Percentiles rank a stretch among this genome's conserved stretches.
These are phyloP conservation scores for Prolemur simus DNA, from an alignment of 2,113 vertebrate genomes.

Conservation along the genomic window DNA sequence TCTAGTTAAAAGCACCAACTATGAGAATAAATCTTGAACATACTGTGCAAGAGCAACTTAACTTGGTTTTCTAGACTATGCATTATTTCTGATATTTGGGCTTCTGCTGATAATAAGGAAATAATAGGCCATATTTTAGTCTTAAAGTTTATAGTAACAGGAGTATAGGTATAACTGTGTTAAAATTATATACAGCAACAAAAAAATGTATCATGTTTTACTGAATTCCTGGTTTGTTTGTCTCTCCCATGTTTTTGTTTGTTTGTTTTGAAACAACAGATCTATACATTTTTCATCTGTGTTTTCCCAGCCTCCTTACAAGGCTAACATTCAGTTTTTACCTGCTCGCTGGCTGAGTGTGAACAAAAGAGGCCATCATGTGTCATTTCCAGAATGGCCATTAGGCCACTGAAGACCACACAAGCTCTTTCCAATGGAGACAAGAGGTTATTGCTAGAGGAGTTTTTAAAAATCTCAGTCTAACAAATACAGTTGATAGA, in stretches of 20 bases:
- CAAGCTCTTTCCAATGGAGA: background rate
- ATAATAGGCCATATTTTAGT: background rate
- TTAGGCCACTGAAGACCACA: background rate
- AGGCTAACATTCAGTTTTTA: background rate
- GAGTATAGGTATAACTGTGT: background rate
- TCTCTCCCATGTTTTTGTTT: background rate
- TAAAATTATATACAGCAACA: background rate
- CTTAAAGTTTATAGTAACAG: background rate
- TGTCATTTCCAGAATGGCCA: background rate
- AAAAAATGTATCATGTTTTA: background rate
- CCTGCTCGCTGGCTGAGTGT: background rate
- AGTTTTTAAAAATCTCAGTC: background rate
- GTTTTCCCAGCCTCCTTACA: background rate
- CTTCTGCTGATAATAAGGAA: background rate
- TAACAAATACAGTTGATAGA: background rate
- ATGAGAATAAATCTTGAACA: background rate
- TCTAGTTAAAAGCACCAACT: background rate
- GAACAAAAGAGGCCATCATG: background rate
- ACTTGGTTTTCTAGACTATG: background rate
- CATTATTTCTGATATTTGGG: background rate
- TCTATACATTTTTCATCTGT: background rate
- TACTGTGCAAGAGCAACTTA: background rate
- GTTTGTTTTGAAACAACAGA: background rate
- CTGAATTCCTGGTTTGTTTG: background rate
- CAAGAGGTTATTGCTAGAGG: background rate